Conservation (phyloP, 2,797 vertebrate genomes). For the Scarus forsteni region DNA sequence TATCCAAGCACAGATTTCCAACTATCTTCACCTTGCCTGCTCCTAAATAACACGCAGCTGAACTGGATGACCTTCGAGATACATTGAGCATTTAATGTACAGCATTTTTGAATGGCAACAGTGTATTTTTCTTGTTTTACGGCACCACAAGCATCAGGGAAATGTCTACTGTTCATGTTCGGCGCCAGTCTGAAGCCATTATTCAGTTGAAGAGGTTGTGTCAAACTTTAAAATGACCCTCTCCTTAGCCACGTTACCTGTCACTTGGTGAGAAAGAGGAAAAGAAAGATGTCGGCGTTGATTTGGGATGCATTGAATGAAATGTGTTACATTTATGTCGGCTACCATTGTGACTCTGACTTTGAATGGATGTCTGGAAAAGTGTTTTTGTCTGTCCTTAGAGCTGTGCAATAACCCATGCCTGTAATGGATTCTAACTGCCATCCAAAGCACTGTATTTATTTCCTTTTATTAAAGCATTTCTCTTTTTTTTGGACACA, state of each 20-base stretch:
- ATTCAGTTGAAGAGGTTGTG: constrained; percentile 13
- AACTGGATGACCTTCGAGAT: constrained; percentile 25
- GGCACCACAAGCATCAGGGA: constrained; percentile 62
- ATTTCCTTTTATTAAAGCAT: constrained; percentile 84
- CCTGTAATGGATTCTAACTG: constrained; percentile 83
- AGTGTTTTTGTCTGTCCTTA: constrained; percentile 58
- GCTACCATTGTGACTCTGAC: constrained; percentile 54
- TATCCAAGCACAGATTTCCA: constrained; percentile 51
- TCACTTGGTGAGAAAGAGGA: constrained; percentile 19
- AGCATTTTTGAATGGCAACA: constrained; percentile 47
- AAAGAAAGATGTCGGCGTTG: constrained; percentile 1
- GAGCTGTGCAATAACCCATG: constrained; percentile 84
- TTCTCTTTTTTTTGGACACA: constrained; percentile 71
- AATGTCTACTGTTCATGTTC: constrained; percentile 50
- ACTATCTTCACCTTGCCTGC: constrained; percentile 39
- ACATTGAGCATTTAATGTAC: constrained; percentile 45
- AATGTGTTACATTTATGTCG: constrained; percentile 39
- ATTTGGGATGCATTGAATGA: constrained; percentile 28
- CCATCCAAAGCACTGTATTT: constrained; percentile 85
- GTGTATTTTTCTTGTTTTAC: constrained; percentile 43
- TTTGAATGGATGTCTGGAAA: constrained; percentile 58
- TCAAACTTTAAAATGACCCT: constrained; percentile 25
- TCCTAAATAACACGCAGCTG: not conserved
- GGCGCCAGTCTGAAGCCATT: constrained; percentile 62
- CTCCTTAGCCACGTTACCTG: constrained; percentile 24